Base-by-base conservation (phyloP, 2,797 vertebrate species). In the Jordanella pulchra region DNA sequence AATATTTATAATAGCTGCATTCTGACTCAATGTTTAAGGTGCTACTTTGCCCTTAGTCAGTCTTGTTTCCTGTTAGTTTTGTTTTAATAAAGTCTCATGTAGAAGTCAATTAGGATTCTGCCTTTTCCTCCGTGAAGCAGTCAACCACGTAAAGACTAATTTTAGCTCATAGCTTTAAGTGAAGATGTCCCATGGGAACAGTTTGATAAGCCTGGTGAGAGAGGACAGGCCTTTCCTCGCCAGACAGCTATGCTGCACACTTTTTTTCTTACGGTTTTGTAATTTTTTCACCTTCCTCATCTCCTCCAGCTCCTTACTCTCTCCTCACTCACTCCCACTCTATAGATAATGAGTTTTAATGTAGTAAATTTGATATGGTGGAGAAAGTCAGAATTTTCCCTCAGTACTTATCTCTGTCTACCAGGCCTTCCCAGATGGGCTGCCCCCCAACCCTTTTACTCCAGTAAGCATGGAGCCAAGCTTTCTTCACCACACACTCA, bases 311-410 rank as follows among this genome's bases (percentile, higher is more conserved):
- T 63, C 65, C 48, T 64, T 65, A 63, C 45, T 47, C 70, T 58
- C 58, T 47, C 53, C 68, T 50, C 63, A 68, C 61, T 69, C 70
- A 17, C 64, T 71, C 70, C 65, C 63, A 30, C 81, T 83, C 78
- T 85, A 71, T 81, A 87, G 84, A 91, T 92, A 91, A 92, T 89
- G 84, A 92, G 87, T 89, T 90, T 92, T 90, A 92, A 93, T 89
- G 86, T 83, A 90, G 87, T 83, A 89, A 88, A 91, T 91, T 87
- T 90, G 86, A 91, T 88, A 89, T 84, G 87, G 85, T 69, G 58
- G 77, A 82, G 72, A 71, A 84, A 87, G 82, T 78, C 74, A 75
- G 82, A 82, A 85, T 84, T 87, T 87, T 71, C 30, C 69, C 73
- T 77, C 69, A 71, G 28, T 72, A 91, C 90, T 93, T 93, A 93